These are phyloP conservation scores for Cephus runcator DNA, from an alignment of 2,888 invertebrate species.

Conservation along the genomic window DNA sequence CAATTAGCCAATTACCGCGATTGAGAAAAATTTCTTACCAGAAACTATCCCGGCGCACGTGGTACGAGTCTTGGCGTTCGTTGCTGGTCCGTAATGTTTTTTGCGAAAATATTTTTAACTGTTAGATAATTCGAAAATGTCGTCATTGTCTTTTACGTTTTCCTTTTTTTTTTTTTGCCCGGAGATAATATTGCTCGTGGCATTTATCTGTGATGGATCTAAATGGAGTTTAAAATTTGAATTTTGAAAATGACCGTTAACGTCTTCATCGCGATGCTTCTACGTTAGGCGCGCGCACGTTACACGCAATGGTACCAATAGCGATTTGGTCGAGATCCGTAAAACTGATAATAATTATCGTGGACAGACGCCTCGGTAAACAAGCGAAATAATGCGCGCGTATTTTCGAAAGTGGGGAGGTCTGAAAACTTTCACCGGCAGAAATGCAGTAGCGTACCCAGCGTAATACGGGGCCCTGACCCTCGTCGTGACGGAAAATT, in stretches of 20 bases:
- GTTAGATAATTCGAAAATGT: neutral
- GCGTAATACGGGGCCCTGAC: neutral
- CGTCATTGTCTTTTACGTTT: neutral
- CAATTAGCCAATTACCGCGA: slow-evolving; percentile 56
- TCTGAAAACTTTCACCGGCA: neutral
- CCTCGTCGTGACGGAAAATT: neutral
- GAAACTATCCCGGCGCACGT: slow-evolving; percentile 24
- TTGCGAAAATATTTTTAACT: neutral
- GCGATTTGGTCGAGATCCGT: neutral
- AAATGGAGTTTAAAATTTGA: neutral
- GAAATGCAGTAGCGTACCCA: neutral
- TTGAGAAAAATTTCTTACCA: slow-evolving; percentile 48
- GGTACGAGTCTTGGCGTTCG: neutral
- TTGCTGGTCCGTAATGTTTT: neutral
- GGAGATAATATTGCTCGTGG: neutral
- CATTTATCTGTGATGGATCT: neutral
- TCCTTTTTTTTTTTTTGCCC: neutral
- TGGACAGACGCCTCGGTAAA: neutral
- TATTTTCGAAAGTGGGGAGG: neutral
- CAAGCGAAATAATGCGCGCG: neutral
- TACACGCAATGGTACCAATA: neutral
- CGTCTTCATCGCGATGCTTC: too few species aligned
- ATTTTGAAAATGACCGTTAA: neutral
- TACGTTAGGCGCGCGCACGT: neutral
- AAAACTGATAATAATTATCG: neutral